These are phyloP conservation scores for Sebastes trivittatus DNA, from an alignment of 2,797 vertebrate species.

Conservation along the genomic window DNA sequence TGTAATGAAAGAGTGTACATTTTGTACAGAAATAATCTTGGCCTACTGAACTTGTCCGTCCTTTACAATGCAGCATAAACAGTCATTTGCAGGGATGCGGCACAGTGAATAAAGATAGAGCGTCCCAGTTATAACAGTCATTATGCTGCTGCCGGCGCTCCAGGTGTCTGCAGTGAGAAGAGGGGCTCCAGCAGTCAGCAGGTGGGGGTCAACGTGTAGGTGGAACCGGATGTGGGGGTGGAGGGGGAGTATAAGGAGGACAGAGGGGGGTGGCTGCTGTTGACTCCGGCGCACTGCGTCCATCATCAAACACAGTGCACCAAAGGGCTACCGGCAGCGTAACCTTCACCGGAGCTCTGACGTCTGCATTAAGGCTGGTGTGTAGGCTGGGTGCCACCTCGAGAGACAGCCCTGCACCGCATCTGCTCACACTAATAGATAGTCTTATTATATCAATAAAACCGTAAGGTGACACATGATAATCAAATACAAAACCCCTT, in stretches of 20 bases:
- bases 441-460: background rate
- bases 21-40: background rate
- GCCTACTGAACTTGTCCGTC: slow-evolving; percentile 18
- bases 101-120: slow-evolving; percentile 31
- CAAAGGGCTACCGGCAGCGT: slow-evolving; percentile 61
- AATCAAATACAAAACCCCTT: background rate
- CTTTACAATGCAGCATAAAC: slow-evolving; percentile 36
- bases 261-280: slow-evolving; percentile 58
- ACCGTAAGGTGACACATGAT: background rate
- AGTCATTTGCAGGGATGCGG: slow-evolving; percentile 25
- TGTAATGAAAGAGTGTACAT: background rate
- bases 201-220: slow-evolving; percentile 59
- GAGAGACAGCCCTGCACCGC: slow-evolving; percentile 22
- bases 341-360: slow-evolving; percentile 77
- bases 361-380: slow-evolving; percentile 60
- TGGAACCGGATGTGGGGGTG: slow-evolving; percentile 24
- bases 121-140: slow-evolving; percentile 24
- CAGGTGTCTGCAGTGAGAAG: slow-evolving; percentile 48
- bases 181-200: slow-evolving; percentile 44
- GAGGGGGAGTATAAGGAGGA: slow-evolving; percentile 22
- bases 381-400: slow-evolving; percentile 32
- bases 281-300: slow-evolving; percentile 69
- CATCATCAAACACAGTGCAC: slow-evolving; percentile 74
- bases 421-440: slow-evolving; percentile 23
- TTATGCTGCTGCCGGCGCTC: slow-evolving; percentile 43